phyloP scores from a whole-genome alignment of 2,888 invertebrate genomes.

The Trissoscelio sp. region DNA sequence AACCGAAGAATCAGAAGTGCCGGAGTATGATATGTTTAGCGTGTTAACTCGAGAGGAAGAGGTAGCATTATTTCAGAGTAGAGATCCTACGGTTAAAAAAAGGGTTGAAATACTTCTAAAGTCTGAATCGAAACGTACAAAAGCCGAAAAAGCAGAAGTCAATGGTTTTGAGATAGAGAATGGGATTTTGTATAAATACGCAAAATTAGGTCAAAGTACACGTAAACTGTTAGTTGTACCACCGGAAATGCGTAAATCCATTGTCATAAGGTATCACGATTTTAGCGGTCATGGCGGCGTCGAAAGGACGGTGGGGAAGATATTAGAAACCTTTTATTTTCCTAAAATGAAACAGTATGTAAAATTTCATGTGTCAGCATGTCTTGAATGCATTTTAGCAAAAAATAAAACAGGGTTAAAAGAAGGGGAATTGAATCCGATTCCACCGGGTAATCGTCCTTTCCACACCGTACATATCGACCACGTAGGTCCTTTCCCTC shows the following conservation, averaged over 20 bases:
- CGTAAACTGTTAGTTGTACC: slow-evolving; percentile 9
- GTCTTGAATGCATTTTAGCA: slow-evolving; percentile 22
- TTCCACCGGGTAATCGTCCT: slow-evolving; percentile 16
- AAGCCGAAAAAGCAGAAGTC: neutral
- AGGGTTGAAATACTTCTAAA: neutral
- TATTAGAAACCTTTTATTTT: slow-evolving; percentile 11
- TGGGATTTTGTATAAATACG: slow-evolving; percentile 12
- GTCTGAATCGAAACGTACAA: neutral
- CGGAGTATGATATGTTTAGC: neutral
- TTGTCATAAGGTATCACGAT: slow-evolving; percentile 23
- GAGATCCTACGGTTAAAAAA: neutral
- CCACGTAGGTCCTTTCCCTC: slow-evolving; percentile 67
- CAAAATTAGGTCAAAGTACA: neutral
- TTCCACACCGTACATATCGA: slow-evolving; percentile 58
- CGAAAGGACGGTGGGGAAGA: neutral
- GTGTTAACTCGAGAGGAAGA: slow-evolving; percentile 13
- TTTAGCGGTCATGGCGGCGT: slow-evolving; percentile 8
- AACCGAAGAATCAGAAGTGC: neutral
- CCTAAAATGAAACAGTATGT: slow-evolving; percentile 12
- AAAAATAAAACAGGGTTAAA: slow-evolving; percentile 5
- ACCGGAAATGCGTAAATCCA: slow-evolving; percentile 4
- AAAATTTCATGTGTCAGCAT: slow-evolving; percentile 1
- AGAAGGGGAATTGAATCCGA: slow-evolving; percentile 15
- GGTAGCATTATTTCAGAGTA: slow-evolving; percentile 1
- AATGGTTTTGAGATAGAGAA: neutral